Base-by-base conservation (phyloP, 1,140 invertebrate species). In the Lordiphosa mommai region DNA sequence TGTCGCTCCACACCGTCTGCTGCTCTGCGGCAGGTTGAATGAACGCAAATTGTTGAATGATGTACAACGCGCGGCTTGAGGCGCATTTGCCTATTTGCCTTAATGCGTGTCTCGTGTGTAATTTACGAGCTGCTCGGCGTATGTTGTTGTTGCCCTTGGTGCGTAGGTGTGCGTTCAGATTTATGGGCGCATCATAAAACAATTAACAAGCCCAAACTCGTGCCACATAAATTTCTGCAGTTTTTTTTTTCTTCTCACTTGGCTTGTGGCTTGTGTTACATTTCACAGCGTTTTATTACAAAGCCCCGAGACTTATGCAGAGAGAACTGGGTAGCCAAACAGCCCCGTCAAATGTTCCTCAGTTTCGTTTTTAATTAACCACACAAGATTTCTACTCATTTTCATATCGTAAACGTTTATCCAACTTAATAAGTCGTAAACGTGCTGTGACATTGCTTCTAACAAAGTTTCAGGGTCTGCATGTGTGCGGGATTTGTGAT, bases 401-500 rank as follows among this genome's bases (percentile, higher is more conserved):
- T 72, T 82, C 71, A 71, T 73, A 87, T 79, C 84, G 69, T 84
- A 84, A 86, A 86, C 82, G 84, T 86, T 86, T 86, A 86, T 70
- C 82, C 82, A 73, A 84, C 76, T 86, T 86, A 86, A 86, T 86
- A 86, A 86, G 82, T 87, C 72, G 73, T 86, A 86, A 86, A 86
- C 71, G 55, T 14, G 56, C 77, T 66, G 53, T 61, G 41, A 36
- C 70, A 68, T 43, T 50, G 57, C 79, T 63, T 84, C 79, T 79
- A 85, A 72, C 72, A 77, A 76, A 72, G 72, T 77, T 77, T 63
- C 58, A 51, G 52, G 27, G 36, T 44, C 13, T 55, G 57, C 72
- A 68, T 72, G 68, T 46, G 74, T 74, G 37, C 27, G 66, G 76
- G 61, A 72, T 68, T 71, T 58, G 55, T 61, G 43, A 5, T 27